phyloP scores from a whole-genome alignment of 2,113 vertebrate species.

The Melierax canorus region DNA sequence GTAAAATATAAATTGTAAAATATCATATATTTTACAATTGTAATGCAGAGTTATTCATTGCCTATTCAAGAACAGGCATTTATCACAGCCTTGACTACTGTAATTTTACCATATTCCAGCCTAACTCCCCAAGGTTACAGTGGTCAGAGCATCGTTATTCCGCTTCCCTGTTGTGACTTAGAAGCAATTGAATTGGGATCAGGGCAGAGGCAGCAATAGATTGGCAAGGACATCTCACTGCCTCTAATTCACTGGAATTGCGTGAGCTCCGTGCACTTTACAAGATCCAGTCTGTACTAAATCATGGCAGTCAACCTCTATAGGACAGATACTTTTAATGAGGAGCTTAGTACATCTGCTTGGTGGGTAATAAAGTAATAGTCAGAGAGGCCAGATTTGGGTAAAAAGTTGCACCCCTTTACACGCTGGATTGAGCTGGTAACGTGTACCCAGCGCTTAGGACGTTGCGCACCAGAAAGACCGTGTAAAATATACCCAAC shows the following conservation, averaged over 20 bases:
- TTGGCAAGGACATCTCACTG: neutral
- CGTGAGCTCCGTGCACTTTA: neutral
- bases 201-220: neutral
- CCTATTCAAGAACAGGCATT: neutral
- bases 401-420: neutral
- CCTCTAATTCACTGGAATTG: neutral
- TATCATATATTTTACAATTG: neutral
- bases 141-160: neutral
- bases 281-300: neutral
- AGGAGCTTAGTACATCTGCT: neutral
- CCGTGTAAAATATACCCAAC: neutral
- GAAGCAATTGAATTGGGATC: neutral
- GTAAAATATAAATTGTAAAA: constrained; percentile 30
- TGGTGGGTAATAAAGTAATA: neutral
- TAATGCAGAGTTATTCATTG: constrained; percentile 13
- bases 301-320: neutral
- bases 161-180: neutral
- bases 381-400: neutral
- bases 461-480: neutral
- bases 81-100: neutral
- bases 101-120: neutral
- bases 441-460: neutral
- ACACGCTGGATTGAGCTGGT: neutral
- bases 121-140: constrained; percentile 21
- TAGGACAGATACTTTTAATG: neutral